These are phyloP conservation scores for Pseudocheirus occidentalis DNA, from an alignment of 2,797 vertebrate genomes.

Conservation along the genomic window DNA sequence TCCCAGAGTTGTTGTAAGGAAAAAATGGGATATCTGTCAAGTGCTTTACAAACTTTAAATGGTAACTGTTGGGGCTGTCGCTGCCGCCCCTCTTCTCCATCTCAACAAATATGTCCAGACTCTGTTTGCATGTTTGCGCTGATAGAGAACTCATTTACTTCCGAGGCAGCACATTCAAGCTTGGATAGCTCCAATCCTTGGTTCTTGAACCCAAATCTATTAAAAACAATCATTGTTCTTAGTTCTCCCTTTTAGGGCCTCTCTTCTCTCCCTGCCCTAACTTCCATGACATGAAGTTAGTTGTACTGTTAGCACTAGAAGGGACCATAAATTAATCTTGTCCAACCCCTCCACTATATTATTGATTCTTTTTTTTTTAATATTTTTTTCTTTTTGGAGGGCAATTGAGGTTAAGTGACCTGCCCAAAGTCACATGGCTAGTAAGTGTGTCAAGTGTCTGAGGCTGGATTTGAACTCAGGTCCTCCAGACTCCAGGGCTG, in stretches of 20 bases:
- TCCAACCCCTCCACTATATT: neutral
- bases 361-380: too few species aligned
- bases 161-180: neutral
- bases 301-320: neutral
- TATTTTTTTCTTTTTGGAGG: too few species aligned
- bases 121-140: neutral
- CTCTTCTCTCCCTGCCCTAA: neutral
- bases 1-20: neutral
- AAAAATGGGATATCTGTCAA: neutral
- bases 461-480: too few species aligned
- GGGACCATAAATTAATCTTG: neutral
- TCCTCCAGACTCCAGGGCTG: too few species aligned
- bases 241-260: neutral
- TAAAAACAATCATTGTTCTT: neutral
- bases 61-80: neutral
- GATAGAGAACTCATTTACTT: neutral
- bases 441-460: too few species aligned
- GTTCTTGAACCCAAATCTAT: neutral
- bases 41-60: neutral
- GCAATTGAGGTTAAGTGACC: too few species aligned
- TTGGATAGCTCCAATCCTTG: neutral
- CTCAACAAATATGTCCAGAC: neutral
- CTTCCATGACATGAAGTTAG: neutral
- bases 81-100: neutral
- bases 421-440: too few species aligned